Conservation (phyloP, 2,888 invertebrate genomes). For the Myathropa florea region DNA sequence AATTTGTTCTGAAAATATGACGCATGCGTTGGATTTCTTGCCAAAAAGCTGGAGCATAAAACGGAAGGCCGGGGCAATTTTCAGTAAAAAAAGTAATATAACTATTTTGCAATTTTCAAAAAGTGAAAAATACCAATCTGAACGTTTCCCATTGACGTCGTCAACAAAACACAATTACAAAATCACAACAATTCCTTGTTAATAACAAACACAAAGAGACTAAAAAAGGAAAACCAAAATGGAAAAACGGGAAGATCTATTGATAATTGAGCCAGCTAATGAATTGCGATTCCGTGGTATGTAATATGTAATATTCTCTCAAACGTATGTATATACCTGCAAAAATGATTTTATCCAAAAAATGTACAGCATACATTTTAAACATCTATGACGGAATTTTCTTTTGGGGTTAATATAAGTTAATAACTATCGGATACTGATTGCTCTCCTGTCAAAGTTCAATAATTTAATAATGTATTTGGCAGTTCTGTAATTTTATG, state of each 20-base stretch:
- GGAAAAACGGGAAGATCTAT: conserved; percentile 86
- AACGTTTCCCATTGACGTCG: neutral
- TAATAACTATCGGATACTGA: conserved; percentile 8
- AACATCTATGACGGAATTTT: conserved; percentile 10
- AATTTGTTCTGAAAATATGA: conserved; percentile 62
- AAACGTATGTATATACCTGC: conserved; percentile 9
- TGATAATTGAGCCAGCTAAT: conserved; percentile 92
- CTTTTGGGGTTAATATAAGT: conserved; percentile 32
- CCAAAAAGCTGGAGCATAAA: conserved; percentile 69
- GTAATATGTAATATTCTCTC: conserved; percentile 82
- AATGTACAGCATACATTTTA: conserved; percentile 4
- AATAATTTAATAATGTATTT: conserved; percentile 60
- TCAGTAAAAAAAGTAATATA: conserved; percentile 66
- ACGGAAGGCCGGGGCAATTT: conserved; percentile 70
- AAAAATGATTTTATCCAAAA: conserved; percentile 31
- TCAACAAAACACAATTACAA: conserved; percentile 12
- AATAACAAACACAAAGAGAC: conserved; percentile 51
- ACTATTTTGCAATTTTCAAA: conserved; percentile 60
- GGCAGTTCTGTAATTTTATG: conserved; percentile 7
- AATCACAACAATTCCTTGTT: conserved; percentile 14
- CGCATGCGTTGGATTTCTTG: conserved; percentile 71
- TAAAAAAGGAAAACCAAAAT: conserved; percentile 76
- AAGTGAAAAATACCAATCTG: conserved; percentile 32
- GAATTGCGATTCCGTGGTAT: conserved; percentile 95
- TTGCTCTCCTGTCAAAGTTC: conserved; percentile 47